Conservation (phyloP, 1,140 invertebrate genomes). For the Drosophila paulistorum region DNA sequence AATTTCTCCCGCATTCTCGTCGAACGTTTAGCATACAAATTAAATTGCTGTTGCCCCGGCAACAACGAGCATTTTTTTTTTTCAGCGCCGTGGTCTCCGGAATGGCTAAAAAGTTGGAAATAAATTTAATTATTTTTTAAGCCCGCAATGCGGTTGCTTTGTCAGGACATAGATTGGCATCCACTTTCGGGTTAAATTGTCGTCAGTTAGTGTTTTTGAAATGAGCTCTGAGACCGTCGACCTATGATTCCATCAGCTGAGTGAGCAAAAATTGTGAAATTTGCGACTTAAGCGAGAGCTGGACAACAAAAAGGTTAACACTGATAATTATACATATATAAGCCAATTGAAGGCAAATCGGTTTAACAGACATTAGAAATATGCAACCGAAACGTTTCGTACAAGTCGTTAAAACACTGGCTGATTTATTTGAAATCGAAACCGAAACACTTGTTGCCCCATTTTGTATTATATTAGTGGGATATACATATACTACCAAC, state of each 20-base stretch:
- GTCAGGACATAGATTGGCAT: slow-evolving; percentile 34
- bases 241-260: background rate
- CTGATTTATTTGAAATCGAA: slow-evolving; percentile 1
- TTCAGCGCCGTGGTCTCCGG: slow-evolving; percentile 36
- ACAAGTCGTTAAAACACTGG: background rate
- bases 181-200: slow-evolving; percentile 21
- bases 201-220: slow-evolving; percentile 10
- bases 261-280: background rate
- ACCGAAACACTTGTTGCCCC: slow-evolving; percentile 4
- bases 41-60: slow-evolving; percentile 49
- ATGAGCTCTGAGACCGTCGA: background rate
- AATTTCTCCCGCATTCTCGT: slow-evolving; percentile 26
- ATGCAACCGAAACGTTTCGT: too few species aligned
- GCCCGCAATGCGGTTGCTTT: slow-evolving; percentile 54
- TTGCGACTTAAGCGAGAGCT: background rate
- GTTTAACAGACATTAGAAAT: too few species aligned
- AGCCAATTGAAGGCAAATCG: too few species aligned
- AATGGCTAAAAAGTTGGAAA: slow-evolving; percentile 50
- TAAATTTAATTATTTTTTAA: slow-evolving; percentile 62
- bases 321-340: too few species aligned
- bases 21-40: slow-evolving; percentile 47
- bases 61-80: slow-evolving; percentile 12
- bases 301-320: too few species aligned
- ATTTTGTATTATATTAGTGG: background rate
- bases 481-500: background rate